phyloP scores from a whole-genome alignment of 2,888 invertebrate genomes.

The Holacanthella duospinosa region DNA sequence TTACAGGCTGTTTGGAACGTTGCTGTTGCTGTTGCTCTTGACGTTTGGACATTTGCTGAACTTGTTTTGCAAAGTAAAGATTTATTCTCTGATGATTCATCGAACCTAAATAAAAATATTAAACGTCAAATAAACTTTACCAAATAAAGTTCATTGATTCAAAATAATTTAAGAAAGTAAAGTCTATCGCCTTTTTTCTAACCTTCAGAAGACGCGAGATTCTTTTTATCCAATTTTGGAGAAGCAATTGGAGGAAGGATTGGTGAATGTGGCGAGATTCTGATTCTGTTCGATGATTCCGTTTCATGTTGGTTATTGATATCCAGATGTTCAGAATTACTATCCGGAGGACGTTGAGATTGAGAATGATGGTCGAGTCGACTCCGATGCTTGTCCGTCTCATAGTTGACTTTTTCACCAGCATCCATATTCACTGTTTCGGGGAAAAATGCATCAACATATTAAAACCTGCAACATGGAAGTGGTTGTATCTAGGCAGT shows the following conservation, averaged over 20 bases:
- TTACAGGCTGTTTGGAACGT: constrained; percentile 52
- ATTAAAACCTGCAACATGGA: too few relatives aligned
- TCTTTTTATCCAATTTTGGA: constrained; percentile 38
- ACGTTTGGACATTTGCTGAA: constrained; percentile 68
- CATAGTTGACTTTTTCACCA: neutral
- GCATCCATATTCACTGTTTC: neutral
- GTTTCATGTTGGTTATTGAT: neutral
- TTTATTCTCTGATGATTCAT: constrained; percentile 10
- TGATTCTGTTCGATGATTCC: neutral
- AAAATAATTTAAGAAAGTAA: neutral
- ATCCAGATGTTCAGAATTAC: neutral
- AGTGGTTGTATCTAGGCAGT: too few relatives aligned
- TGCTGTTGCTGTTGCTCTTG: constrained; percentile 53
- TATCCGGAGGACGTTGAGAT: too few relatives aligned
- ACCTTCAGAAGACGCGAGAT: neutral
- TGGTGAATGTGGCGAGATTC: constrained; percentile 14
- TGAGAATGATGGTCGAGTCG: neutral
- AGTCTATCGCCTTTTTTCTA: neutral
- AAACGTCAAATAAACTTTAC: neutral
- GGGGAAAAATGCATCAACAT: too few relatives aligned
- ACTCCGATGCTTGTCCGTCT: neutral
- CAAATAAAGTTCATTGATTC: neutral
- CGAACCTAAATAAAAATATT: neutral
- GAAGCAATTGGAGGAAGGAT: constrained; percentile 42
- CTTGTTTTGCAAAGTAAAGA: constrained; percentile 60